Percentiles rank a stretch among this genome's conserved stretches.
phyloP scores from a whole-genome alignment of 1,140 invertebrate genomes.

The Venustaconcha ellipsiformis region DNA sequence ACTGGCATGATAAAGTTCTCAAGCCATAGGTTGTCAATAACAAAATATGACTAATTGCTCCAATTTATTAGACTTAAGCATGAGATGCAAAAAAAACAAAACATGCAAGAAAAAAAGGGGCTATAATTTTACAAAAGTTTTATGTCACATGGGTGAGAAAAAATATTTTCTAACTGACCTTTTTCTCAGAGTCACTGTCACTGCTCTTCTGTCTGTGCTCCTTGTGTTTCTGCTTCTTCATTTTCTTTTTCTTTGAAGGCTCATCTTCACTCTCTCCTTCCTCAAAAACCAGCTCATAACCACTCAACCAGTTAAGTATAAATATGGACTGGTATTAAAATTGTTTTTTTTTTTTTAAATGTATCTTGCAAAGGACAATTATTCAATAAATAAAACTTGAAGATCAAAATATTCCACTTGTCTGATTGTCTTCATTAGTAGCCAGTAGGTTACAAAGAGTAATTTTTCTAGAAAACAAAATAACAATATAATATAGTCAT shows the following conservation, averaged over 20 bases:
- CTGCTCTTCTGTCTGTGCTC: slow-evolving; percentile 13
- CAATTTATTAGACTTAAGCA: no score
- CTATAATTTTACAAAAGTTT: neutral
- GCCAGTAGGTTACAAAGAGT: no score
- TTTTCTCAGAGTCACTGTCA: slow-evolving; percentile 12
- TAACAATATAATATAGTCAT: no score
- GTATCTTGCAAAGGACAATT: neutral
- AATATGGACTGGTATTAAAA: neutral
- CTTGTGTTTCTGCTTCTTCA: slow-evolving; percentile 29
- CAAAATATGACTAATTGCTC: no score
- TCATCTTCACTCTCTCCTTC: slow-evolving; percentile 32
- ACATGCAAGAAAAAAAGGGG: no score
- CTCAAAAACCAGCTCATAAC: slow-evolving; percentile 55
- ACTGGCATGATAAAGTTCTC: no score
- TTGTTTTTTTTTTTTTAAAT: neutral
- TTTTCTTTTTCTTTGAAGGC: slow-evolving; percentile 35
- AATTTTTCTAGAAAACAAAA: no score
- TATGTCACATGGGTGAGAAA: neutral
- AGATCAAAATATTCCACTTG: neutral
- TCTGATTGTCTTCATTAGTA: neutral
- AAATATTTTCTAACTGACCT: neutral
- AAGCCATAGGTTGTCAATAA: no score
- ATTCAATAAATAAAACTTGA: neutral
- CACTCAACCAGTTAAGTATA: slow-evolving; percentile 36
- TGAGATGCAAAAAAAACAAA: no score